These are phyloP conservation scores for Drosophila suzukii DNA, from an alignment of 1,140 invertebrate genomes.

Conservation along the genomic window DNA sequence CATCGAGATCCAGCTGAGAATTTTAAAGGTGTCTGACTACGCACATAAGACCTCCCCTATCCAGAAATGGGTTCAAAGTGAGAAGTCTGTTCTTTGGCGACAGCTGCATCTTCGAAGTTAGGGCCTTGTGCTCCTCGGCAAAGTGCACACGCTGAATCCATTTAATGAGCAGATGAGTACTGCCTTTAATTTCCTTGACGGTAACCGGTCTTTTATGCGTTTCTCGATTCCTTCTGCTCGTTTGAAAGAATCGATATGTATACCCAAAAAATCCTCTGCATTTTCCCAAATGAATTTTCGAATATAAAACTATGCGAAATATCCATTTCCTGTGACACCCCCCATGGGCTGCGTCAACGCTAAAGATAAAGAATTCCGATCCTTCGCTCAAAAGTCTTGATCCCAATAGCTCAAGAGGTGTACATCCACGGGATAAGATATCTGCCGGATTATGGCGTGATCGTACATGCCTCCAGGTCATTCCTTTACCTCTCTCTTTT, in stretches of 20 bases:
- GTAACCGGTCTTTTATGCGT: too few relatives aligned
- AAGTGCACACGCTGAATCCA: neutral
- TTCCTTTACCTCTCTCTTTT: neutral
- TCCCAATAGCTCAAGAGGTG: neutral
- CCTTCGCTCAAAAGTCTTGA: neutral
- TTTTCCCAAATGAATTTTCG: too few relatives aligned
- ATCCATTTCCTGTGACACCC: neutral
- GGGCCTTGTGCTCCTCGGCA: conserved; percentile 1
- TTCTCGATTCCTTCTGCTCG: too few relatives aligned
- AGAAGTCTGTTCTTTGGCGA: too few relatives aligned
- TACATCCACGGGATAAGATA: conserved; percentile 8
- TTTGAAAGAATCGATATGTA: too few relatives aligned
- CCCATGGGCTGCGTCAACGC: neutral
- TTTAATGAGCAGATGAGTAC: too few relatives aligned
- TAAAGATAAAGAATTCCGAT: neutral
- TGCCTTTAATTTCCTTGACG: neutral
- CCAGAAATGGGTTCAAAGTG: too few relatives aligned
- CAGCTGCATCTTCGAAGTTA: too few relatives aligned
- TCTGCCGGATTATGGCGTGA: conserved; percentile 3
- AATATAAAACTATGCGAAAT: too few relatives aligned
- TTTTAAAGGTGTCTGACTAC: neutral
- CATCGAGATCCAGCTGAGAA: neutral
- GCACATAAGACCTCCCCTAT: too few relatives aligned
- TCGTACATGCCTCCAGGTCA: conserved; percentile 4
- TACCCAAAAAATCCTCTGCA: too few relatives aligned